A percentile compares a stretch with the other conserved stretches of the same genome.
These are phyloP conservation scores for Trichopria drosophilae DNA, from an alignment of 2,888 invertebrate species.

Conservation along the genomic window DNA sequence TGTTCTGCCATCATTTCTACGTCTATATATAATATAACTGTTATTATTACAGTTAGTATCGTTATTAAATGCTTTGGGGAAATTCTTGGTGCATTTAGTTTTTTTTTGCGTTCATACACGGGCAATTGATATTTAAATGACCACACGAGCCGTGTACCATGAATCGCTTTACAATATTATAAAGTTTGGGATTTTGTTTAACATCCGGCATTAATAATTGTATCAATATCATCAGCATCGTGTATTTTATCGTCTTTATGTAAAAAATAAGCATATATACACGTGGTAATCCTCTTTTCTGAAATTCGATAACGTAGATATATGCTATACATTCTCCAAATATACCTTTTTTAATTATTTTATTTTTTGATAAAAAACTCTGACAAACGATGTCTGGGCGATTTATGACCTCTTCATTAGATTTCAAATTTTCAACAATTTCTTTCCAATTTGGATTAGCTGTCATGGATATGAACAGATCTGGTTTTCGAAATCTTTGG, in stretches of 20 bases:
- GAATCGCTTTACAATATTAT: constrained; percentile 2
- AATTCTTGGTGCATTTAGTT: not conserved
- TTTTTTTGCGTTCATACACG: constrained; percentile 9
- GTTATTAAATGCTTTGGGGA: constrained; percentile 1
- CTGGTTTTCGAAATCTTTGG: constrained; percentile 52
- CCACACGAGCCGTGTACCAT: constrained; percentile 16
- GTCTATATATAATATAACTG: constrained; percentile 13
- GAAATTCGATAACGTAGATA: constrained; percentile 32
- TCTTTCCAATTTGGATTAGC: constrained; percentile 56
- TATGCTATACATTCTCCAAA: constrained; percentile 41
- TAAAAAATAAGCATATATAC: no score
- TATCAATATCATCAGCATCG: constrained; percentile 32
- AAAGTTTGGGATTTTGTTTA: not conserved
- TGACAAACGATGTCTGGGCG: constrained; percentile 52
- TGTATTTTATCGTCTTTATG: constrained; percentile 41
- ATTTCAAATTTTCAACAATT: constrained; percentile 46
- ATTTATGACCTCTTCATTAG: constrained; percentile 40
- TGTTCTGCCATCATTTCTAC: constrained; percentile 5
- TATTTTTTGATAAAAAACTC: no score
- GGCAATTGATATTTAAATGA: not conserved
- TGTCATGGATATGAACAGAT: constrained; percentile 33
- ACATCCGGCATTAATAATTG: constrained; percentile 19
- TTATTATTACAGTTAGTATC: not conserved
- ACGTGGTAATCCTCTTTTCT: constrained; percentile 46
- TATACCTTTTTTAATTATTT: constrained; percentile 45